Base-by-base conservation (phyloP, 2,113 vertebrate genomes). In the Forbesichthys papilliferus region DNA sequence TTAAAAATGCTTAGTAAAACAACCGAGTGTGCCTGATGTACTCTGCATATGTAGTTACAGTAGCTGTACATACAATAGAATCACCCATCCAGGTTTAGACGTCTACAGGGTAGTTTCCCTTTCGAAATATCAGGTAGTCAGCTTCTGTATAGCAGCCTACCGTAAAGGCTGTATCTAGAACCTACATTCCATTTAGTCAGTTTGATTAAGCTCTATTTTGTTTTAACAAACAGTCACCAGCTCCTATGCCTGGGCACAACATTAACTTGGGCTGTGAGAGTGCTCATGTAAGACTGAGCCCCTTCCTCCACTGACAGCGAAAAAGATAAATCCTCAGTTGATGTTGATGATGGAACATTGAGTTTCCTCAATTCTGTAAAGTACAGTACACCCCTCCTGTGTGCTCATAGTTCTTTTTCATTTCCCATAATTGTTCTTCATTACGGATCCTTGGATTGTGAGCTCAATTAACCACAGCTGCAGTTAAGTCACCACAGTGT, bases 381-480 rank as follows among this genome's bases (percentile, higher is more conserved):
- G 16, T 66, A 57, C 73, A 46, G 16, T 75, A 34, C 73, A 81
- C 70, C 27, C 42, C 51, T 74, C 57, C 51, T 48, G 18, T 78
- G 81, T 71, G 70, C 55, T 53, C 60, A 60, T 60, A 52, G 33
- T 61, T 73, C 10, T 18, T 64, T 59, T 62, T 47, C 62, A 57
- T 72, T 62, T 62, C 36, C 10, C 33, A 48, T 34, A 66, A 67
- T 67, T 63, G 14, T 14, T 73, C 55, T 68, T 66, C 42, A 61
- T 79, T 64, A 65, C 16, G 59, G 34, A 69, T 70, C 48, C 52
- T 47, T 57, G 13, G 63, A 73, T 69, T 56, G 73, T 69, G 64
- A 66, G 73, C 64, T 77, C 34, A 63, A 62, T 78, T 76, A 80
- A 14, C 67, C 70, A 63, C 55, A 34, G 42, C 49, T 75, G 68